Conservation (phyloP, 2,797 vertebrate genomes). For the Epinephelus malabaricus region DNA sequence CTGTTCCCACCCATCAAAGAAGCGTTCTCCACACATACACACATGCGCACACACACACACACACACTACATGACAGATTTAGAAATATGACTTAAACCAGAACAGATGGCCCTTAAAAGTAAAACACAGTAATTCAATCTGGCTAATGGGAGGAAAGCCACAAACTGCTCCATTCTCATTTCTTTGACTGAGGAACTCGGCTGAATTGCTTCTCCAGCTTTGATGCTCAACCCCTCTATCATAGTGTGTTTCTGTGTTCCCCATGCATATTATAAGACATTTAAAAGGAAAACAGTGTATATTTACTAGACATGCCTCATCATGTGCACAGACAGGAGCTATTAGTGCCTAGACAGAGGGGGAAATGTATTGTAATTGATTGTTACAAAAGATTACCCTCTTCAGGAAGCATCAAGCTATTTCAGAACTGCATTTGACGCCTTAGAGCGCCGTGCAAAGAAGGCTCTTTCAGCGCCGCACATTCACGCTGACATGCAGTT, state of each 20-base stretch:
- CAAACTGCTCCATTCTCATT: conserved; percentile 85
- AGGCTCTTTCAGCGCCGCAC: conserved; percentile 70
- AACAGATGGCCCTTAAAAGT: conserved; percentile 88
- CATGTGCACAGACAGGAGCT: conserved; percentile 77
- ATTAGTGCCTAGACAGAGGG: conserved; percentile 83
- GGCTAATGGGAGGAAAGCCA: conserved; percentile 86
- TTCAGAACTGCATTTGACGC: conserved; percentile 79
- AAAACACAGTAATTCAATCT: conserved; percentile 87
- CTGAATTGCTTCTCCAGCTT: conserved; percentile 84
- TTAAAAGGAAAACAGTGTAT: conserved; percentile 87
- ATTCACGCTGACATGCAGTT: conserved; percentile 78
- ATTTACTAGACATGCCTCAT: conserved; percentile 83
- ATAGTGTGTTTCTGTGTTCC: conserved; percentile 85
- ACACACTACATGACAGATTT: conserved; percentile 77
- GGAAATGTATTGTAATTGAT: conserved; percentile 86
- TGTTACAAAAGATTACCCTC: conserved; percentile 86
- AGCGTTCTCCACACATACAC: conserved; percentile 40
- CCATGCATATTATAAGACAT: conserved; percentile 86
- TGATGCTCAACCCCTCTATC: conserved; percentile 81
- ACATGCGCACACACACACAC: conserved; percentile 44
- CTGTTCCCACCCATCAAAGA: conserved; percentile 72
- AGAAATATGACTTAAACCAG: conserved; percentile 85
- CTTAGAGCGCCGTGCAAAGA: conserved; percentile 72
- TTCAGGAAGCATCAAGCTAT: conserved; percentile 78
- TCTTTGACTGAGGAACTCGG: conserved; percentile 79